Evolutionary conservation across 64 coral and sea anemone species (phyloP).

Genomic region (Cladopsammia gracilis): DNA sequence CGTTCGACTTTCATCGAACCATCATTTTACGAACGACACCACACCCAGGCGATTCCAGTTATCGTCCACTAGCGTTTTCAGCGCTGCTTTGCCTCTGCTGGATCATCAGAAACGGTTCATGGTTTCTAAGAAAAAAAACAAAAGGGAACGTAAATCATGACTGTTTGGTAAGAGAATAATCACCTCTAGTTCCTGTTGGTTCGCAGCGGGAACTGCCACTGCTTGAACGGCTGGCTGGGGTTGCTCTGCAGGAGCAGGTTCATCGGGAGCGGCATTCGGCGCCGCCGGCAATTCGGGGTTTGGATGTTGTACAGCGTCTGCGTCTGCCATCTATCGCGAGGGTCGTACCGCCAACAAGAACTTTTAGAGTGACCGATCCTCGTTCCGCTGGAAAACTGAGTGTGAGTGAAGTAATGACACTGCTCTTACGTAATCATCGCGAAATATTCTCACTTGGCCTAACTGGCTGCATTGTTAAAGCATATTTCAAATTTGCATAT

Average conservation of each 20-base stretch:
- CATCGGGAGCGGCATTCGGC: slow-evolving; percentile 4
- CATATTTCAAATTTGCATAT: no score
- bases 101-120: slow-evolving; percentile 16
- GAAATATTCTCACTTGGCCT: no score
- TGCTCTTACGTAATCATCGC: no score
- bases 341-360: slow-evolving; percentile 6
- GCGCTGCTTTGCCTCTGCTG: background rate
- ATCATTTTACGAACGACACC: no score
- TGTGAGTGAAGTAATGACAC: slow-evolving; percentile 27
- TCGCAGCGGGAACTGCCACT: background rate
- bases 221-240: background rate
- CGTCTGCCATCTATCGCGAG: slow-evolving; percentile 2
- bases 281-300: background rate
- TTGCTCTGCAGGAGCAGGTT: background rate
- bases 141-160: slow-evolving; percentile 1
- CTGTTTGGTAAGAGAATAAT: slow-evolving; percentile 2
- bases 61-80: background rate
- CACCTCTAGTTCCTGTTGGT: slow-evolving; percentile 6
- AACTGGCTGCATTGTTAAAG: no score
- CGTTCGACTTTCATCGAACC: no score
- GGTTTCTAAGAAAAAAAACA: background rate
- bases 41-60: slow-evolving; percentile 8
- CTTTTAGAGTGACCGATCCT: slow-evolving; percentile 5
- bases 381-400: no score
- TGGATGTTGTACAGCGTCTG: no score